Base-by-base conservation (phyloP, 2,888 invertebrate species). In the Zygaena filipendulae region DNA sequence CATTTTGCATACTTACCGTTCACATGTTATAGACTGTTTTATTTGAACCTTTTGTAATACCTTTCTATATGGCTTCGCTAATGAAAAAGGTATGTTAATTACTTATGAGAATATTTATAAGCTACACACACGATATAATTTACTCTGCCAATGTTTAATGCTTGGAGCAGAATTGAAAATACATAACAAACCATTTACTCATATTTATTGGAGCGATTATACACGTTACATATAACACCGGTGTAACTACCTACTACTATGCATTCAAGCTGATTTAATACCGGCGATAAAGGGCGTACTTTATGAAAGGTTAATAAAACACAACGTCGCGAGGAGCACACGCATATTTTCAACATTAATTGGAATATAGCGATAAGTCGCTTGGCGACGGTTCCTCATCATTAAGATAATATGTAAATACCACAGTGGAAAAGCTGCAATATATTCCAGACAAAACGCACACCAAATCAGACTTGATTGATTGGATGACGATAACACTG, bases 371-470 rank as follows among this genome's bases (percentile, higher is more conserved):
- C 50, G 69, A 68, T 69, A 69, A 66, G 58, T 60, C 39, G 49
- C 40, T 46, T 48, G 42, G 58, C 51, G 59, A 49, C 53, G 59
- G 59, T 58, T 62, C 58, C 64, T 63, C 63, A 64, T 68, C 63
- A 68, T 61, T 63, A 61, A 68, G 68, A 68, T 69, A 69, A 68
- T 60, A 68, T 69, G 68, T 56, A 60, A 68, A 69, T 66, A 54
- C 45, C 40, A 52, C 39, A 42, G 48, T n/a, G 46, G 54, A 52
- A 52, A 56, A 57, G 54, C 54, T 35, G 47, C 49, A 46, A 55
- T 66, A 61, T 58, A 60, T 63, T 54, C 49, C 43, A 11, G 22
- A n/a, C n/a, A n/a, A n/a, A n/a, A n/a, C n/a, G n/a, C n/a, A n/a
- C n/a, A n/a, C n/a, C n/a, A n/a, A n/a, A 48, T 52, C 51, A 43